Percentiles rank a stretch among this genome's conserved stretches.
These are phyloP conservation scores for Elymnias hypermnestra DNA, from an alignment of 1,140 invertebrate genomes.

Conservation along the genomic window DNA sequence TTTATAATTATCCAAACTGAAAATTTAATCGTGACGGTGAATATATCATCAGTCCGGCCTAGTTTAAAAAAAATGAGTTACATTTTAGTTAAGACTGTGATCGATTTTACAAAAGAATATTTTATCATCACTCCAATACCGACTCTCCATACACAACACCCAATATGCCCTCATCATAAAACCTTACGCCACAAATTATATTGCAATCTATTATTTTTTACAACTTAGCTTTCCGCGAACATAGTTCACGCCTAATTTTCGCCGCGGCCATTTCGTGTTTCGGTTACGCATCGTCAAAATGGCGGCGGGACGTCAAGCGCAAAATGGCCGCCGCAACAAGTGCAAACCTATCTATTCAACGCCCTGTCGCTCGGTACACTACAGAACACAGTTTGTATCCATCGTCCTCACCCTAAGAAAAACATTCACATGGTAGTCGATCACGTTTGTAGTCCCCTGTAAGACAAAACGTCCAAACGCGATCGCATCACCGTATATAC, in stretches of 20 bases:
- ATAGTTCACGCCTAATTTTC: constrained; percentile 32
- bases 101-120: no score
- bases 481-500: constrained; percentile 38
- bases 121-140: constrained; percentile 6
- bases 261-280: constrained; percentile 21
- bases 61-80: no score
- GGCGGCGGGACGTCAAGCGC: constrained; percentile 4
- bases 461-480: constrained; percentile 18
- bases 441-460: no score
- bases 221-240: constrained; percentile 56
- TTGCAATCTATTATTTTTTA: constrained; percentile 68
- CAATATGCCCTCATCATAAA: constrained; percentile 57
- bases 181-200: constrained; percentile 61
- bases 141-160: constrained; percentile 67
- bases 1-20: no score
- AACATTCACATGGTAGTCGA: constrained; percentile 50
- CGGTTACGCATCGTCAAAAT: background rate
- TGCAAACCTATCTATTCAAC: constrained; percentile 66
- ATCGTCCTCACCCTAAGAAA: constrained; percentile 55
- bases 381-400: constrained; percentile 73
- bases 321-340: constrained; percentile 25
- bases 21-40: no score
- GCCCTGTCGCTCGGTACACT: constrained; percentile 67
- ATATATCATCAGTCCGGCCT: no score
- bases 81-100: no score